Evolutionary conservation across 2,888 invertebrate genomes (phyloP).

Genomic region (Volucella bombylans): DNA sequence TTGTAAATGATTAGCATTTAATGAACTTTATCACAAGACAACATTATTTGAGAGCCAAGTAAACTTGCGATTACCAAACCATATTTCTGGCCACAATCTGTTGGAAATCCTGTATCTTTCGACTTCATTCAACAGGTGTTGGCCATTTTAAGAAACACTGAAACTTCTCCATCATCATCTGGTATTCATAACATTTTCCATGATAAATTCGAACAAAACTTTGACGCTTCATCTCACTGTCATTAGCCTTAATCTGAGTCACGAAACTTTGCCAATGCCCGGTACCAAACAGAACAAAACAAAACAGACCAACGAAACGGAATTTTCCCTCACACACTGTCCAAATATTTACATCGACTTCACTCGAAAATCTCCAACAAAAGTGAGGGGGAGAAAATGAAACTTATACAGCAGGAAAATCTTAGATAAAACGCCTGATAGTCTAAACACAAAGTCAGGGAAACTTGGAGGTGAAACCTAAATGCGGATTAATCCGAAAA

Average conservation of each 20-base stretch:
- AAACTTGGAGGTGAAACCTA: slow-evolving; percentile 43
- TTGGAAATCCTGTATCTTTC: slow-evolving; percentile 2
- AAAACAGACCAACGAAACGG: background rate
- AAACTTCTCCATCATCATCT: slow-evolving; percentile 45
- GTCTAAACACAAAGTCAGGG: too few species aligned
- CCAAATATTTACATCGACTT: background rate
- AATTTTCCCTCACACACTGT: slow-evolving; percentile 12
- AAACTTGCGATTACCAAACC: slow-evolving; percentile 36
- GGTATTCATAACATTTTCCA: slow-evolving; percentile 37
- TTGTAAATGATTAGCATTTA: slow-evolving; percentile 22
- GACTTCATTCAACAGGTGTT: slow-evolving; percentile 56
- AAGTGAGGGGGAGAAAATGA: too few species aligned
- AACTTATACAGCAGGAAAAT: too few species aligned
- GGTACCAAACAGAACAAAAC: slow-evolving; percentile 8
- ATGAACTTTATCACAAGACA: slow-evolving; percentile 20
- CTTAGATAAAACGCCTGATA: too few species aligned
- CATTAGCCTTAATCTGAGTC: slow-evolving; percentile 46
- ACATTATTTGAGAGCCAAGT: slow-evolving; percentile 1
- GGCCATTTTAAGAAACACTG: background rate
- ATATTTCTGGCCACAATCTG: background rate
- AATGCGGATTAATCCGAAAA: slow-evolving; percentile 71
- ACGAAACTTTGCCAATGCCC: slow-evolving; percentile 32
- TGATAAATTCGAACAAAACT: slow-evolving; percentile 28
- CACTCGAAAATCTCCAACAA: too few species aligned
- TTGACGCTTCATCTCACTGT: slow-evolving; percentile 32